Conservation (phyloP, 2,888 invertebrate genomes). For the Philonicus albiceps region DNA sequence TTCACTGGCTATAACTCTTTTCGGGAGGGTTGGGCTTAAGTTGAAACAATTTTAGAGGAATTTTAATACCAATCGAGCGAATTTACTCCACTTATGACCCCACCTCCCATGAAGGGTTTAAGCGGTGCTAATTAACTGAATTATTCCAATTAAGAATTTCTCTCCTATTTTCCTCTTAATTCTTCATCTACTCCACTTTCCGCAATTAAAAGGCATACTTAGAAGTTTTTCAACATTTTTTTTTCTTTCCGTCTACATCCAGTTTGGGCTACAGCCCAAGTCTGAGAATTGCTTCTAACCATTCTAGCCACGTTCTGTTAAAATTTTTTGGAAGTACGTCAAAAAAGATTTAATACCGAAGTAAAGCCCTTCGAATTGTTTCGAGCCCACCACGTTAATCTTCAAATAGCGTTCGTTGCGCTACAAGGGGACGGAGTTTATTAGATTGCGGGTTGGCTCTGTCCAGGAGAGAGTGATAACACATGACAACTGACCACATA, state of each 20-base stretch:
- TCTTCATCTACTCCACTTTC: not conserved
- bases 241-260: not conserved
- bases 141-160: not conserved
- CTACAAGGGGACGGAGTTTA: not conserved
- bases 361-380: not conserved
- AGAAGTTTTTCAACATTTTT: not conserved
- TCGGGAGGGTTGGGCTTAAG: not conserved
- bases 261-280: not conserved
- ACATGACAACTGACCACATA: conserved; percentile 21
- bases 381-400: not conserved
- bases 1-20: not conserved
- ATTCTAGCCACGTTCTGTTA: not conserved
- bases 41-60: conserved; percentile 5
- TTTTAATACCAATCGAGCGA: not conserved
- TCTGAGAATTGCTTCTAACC: not conserved
- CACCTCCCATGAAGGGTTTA: not conserved
- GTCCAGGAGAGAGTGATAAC: not conserved
- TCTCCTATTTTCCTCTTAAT: not conserved
- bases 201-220: not conserved
- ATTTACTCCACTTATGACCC: not conserved
- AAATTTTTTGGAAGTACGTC: not conserved
- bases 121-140: not conserved
- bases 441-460: not conserved
- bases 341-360: not conserved
- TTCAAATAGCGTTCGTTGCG: not conserved